Base-by-base conservation (phyloP, 2,113 vertebrate genomes). In the Solea senegalensis region DNA sequence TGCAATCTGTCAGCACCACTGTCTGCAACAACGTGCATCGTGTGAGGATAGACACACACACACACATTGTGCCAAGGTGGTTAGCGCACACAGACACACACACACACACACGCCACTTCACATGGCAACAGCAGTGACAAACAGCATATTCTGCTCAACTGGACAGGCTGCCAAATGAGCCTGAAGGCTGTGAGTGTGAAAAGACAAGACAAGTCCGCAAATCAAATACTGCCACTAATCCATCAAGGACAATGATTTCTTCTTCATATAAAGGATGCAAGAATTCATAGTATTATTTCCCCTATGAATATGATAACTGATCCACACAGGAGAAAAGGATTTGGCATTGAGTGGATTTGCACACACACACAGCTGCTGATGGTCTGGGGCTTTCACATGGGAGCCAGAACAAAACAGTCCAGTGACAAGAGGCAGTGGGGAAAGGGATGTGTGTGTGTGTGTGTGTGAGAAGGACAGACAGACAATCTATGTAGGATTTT, bases 1-100 rank as follows among this genome's bases (percentile, higher is more conserved):
- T 75, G 75, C 86, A 86, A 88, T 88, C 84, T 83, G 85, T 88
- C 77, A 69, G 83, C n/a, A 52, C 72, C 82, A 66, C 39, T 13
- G n/a, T 50, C 75, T 69, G 62, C 60, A 9, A 65, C 69, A 34
- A 56, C 56, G 86, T 78, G 80, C 62, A 83, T 83, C 73, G 67
- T 66, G 45, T 43, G 0, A 72, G 44, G 28, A 76, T 50, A 68
- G 78, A 81, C 71, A 69, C 62, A 15, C 72, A 65, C 56, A 34
- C 1, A 34, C 45, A 52, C 51, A 16, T 14, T 14, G 46, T 65
- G 78, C 52, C 44, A 55, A 63, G 41, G 16, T 67, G 64, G 39
- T 65, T 57, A 44, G 48, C 58, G 15, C 59, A 48, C 72, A 50
- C 16, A n/a, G 5, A 1, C 21, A 40, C 16, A n/a, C 7, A 1